phyloP scores from a whole-genome alignment of 2,888 invertebrate species.

The Hartigia nigra region DNA sequence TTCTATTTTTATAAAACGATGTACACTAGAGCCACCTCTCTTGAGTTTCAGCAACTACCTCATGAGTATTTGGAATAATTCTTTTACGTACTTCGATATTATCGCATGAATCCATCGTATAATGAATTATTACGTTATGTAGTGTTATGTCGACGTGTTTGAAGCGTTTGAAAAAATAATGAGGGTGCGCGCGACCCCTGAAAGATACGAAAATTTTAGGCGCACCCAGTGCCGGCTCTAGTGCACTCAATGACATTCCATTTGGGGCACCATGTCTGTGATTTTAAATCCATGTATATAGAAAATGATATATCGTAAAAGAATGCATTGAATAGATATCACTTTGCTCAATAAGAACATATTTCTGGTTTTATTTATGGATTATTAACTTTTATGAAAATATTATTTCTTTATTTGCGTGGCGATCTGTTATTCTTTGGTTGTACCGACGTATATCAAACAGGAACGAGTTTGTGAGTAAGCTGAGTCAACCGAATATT shows the following conservation, averaged over 20 bases:
- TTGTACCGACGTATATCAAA: not conserved
- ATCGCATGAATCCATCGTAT: not conserved
- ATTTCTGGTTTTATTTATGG: not conserved
- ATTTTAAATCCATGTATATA: not conserved
- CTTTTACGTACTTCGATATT: too few relatives aligned
- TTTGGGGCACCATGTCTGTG: not conserved
- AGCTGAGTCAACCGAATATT: not conserved
- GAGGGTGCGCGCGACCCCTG: not conserved
- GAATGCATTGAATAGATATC: not conserved
- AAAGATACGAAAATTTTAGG: not conserved
- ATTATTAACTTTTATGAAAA: not conserved
- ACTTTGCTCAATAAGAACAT: not conserved
- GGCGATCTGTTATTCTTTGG: not conserved
- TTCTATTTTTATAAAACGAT: slow-evolving; percentile 15
- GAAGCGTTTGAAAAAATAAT: not conserved
- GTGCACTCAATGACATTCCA: not conserved
- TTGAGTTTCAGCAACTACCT: slow-evolving; percentile 12
- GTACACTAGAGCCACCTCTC: slow-evolving; percentile 30
- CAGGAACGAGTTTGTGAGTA: not conserved
- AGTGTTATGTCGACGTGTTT: not conserved
- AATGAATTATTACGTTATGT: not conserved
- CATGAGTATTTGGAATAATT: not conserved
- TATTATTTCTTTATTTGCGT: not conserved
- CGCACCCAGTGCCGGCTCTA: not conserved
- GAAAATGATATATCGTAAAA: not conserved